Base-by-base conservation (phyloP, 2,113 vertebrate species). In the Gallinago jamesoni region DNA sequence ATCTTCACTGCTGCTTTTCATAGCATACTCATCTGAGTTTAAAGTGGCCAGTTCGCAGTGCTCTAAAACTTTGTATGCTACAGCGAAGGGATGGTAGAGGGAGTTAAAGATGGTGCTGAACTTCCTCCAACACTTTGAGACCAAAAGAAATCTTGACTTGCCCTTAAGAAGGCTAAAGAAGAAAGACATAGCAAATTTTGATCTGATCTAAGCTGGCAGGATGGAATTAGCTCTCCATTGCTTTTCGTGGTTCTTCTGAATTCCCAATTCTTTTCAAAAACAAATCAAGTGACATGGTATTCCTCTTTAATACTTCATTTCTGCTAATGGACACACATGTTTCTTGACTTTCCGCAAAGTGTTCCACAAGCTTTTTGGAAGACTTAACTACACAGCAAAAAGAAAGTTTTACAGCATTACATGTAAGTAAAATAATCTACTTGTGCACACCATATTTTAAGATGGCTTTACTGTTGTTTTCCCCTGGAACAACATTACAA, bases 161-260 rank as follows among this genome's bases (percentile, higher is more conserved):
- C 95, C 70, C 96, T 95, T 90, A 95, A 95, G 41, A 43, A 43
- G 41, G 41, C 41, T 15, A 43, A 43, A 43, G 77, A 95, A 86
- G 96, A 97, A 95, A 75, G 59, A 81, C 87, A 69, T 6, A 28
- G 75, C 87, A 90, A 92, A 90, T 78, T 91, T 76, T 95, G 96
- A 97, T 95, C 76, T 97, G 96, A 98, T 98, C 96, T 97, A 92
- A 97, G 96, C 83, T 94, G 96, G 94, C 94, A 97, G 94, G 82
- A 94, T 47, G 87, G 96, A 89, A 97, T 96, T 97, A 96, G 92
- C 79, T 97, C 87, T 94, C 95, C 93, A 76, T 52, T 93, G 96
- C 87, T 64, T 66, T 69, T 83, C 1, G 1, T 57, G 75, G 81
- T 77, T 87, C 89, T 96, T 90, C 59, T 8, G 84, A 94, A 86